These are phyloP conservation scores for Pachycephus smyrnensis DNA, from an alignment of 2,888 invertebrate species.

Conservation along the genomic window DNA sequence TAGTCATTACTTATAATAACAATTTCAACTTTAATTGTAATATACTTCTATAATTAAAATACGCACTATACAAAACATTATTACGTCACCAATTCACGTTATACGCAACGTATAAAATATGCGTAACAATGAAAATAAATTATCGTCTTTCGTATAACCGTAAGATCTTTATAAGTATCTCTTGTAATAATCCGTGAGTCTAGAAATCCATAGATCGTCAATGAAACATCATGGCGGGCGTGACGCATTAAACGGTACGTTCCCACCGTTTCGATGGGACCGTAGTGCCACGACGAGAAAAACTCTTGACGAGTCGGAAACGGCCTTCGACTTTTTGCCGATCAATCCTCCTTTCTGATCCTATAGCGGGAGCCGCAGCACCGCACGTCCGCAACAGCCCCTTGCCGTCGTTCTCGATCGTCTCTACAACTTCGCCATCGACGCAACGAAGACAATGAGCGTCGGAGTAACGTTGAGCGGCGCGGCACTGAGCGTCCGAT, in stretches of 20 bases:
- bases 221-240: neutral
- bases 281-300: neutral
- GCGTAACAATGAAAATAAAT: neutral
- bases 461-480: constrained; percentile 19
- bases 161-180: neutral
- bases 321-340: constrained; percentile 8
- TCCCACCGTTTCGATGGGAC: neutral
- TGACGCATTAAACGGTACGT: neutral
- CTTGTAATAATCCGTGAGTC: neutral
- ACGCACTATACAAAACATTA: neutral
- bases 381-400: neutral
- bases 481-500: constrained; percentile 46
- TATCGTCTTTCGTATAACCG: too few species aligned
- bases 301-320: constrained; percentile 6
- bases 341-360: neutral
- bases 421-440: constrained; percentile 4
- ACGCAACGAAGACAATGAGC: constrained; percentile 52
- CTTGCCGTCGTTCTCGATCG: neutral
- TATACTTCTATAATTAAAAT: neutral
- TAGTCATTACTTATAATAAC: neutral
- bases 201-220: neutral
- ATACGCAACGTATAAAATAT: neutral
- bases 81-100: neutral
- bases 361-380: neutral
- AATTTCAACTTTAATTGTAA: neutral